Evolutionary conservation across 2,797 vertebrate genomes (phyloP).

Genomic region (Propithecus perrieri): DNA sequence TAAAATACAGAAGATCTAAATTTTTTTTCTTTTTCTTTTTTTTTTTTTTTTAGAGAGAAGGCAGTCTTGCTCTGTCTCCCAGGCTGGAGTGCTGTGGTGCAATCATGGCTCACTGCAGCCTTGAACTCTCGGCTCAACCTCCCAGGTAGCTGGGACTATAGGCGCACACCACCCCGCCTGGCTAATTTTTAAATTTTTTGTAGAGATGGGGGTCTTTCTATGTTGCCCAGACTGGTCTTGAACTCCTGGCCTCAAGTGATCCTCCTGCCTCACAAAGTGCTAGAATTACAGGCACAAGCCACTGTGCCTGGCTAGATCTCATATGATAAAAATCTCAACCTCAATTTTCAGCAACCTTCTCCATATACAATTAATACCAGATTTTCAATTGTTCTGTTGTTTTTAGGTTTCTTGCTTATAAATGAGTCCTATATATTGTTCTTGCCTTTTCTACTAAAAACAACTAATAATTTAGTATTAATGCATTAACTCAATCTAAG

Average conservation of each 20-base stretch:
- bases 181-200: background rate
- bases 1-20: conserved; percentile 21
- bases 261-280: background rate
- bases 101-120: no score
- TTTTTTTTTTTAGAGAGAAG: no score
- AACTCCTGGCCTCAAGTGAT: background rate
- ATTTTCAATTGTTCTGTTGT: background rate
- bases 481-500: conserved; percentile 3
- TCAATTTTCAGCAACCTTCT: conserved; percentile 11
- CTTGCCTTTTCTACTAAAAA: conserved; percentile 38
- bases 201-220: background rate
- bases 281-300: background rate
- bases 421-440: background rate
- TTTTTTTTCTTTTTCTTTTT: no score
- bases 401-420: conserved; percentile 34
- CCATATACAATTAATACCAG: background rate
- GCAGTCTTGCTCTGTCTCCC: no score
- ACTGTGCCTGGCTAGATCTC: background rate
- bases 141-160: no score
- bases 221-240: background rate
- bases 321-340: background rate
- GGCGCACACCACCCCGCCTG: no score
- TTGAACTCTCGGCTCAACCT: no score
- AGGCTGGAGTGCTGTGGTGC: no score
- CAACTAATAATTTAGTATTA: conserved; percentile 16